These are phyloP conservation scores for Peromyscus melanophrys DNA, from an alignment of 2,797 vertebrate species.

Conservation along the genomic window DNA sequence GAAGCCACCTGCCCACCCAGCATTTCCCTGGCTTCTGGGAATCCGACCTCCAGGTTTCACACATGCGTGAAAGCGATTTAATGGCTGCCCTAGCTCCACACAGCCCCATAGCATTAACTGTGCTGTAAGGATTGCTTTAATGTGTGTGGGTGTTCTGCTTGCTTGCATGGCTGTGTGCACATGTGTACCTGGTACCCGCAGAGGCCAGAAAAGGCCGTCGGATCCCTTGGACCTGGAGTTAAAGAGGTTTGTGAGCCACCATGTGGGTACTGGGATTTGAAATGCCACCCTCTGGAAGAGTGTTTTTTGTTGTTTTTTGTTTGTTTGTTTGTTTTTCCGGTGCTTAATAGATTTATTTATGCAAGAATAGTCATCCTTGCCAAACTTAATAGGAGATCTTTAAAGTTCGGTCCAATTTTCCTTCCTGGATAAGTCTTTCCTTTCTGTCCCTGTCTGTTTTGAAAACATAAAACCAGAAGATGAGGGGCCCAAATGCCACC, in stretches of 20 bases:
- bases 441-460: no score
- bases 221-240: background rate
- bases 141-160: background rate
- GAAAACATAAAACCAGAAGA: no score
- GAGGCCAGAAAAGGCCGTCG: background rate
- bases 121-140: slow-evolving; percentile 17
- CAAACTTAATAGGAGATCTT: no score
- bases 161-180: background rate
- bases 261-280: background rate
- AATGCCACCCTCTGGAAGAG: background rate
- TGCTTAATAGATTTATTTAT: no score
- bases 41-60: background rate
- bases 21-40: background rate
- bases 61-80: background rate
- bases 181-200: background rate
- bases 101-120: background rate
- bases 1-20: background rate
- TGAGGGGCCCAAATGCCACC: no score
- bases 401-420: no score
- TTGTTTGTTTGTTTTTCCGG: no score
- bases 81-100: background rate
- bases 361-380: no score
- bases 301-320: no score
- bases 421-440: no score
- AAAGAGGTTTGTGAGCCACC: background rate